Conservation (phyloP, 2,113 vertebrate species). For the Rhipidura dahli region DNA sequence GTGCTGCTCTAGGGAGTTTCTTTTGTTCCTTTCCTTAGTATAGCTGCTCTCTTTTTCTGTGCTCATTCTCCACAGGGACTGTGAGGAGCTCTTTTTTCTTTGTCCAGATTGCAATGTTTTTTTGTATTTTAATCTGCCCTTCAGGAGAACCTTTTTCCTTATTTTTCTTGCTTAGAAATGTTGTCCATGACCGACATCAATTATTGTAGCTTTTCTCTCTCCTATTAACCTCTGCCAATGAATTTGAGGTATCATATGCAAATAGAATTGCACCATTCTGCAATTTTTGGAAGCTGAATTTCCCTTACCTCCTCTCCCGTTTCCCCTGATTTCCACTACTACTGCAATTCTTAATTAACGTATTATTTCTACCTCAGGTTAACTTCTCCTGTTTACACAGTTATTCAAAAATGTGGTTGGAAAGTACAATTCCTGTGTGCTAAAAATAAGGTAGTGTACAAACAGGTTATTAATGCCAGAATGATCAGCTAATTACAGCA, state of each 20-base stretch:
- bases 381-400: not conserved
- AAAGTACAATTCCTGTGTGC: not conserved
- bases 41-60: not conserved
- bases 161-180: not conserved
- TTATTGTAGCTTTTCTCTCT: not conserved
- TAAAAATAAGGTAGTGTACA: not conserved
- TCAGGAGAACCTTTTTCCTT: not conserved
- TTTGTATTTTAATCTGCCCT: not conserved
- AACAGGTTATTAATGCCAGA: not conserved
- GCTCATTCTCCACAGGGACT: not conserved
- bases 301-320: not conserved
- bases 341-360: not conserved
- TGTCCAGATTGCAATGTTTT: not conserved
- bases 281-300: not conserved
- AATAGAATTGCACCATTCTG: not conserved
- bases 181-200: not conserved
- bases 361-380: not conserved
- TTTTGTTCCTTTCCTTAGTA: not conserved
- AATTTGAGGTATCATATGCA: not conserved
- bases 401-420: not conserved
- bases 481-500: not conserved
- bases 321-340: not conserved
- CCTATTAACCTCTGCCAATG: not conserved
- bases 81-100: not conserved
- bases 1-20: not conserved